These are phyloP conservation scores for Dendrocincla tyrannina DNA, from an alignment of 2,797 vertebrate species.

Conservation along the genomic window DNA sequence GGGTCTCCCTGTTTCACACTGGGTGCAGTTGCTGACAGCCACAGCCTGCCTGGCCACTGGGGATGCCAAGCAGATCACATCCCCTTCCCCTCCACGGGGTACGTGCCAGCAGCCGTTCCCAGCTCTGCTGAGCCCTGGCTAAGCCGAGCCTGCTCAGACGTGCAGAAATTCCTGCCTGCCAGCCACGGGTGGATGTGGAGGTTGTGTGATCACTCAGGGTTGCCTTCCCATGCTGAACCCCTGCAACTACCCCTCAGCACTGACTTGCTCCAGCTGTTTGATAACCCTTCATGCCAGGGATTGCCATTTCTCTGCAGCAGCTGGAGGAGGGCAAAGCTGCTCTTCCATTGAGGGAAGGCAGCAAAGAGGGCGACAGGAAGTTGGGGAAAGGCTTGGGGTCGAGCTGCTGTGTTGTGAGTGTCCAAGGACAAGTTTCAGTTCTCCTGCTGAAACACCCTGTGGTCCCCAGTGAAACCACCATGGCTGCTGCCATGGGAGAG, in stretches of 20 bases:
- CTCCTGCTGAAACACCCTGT: background rate
- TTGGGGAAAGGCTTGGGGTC: background rate
- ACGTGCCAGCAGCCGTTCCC: background rate
- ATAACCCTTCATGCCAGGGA: accelerated
- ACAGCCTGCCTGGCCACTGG: background rate
- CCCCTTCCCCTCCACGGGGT: background rate
- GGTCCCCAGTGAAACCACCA: background rate
- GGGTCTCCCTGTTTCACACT: background rate
- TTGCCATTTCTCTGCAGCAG: background rate
- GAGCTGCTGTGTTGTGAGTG: background rate
- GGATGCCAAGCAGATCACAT: background rate
- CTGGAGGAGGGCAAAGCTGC: background rate
- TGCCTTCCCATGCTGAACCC: background rate
- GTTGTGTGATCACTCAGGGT: background rate
- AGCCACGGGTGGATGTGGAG: background rate
- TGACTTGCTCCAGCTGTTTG: background rate
- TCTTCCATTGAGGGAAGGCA: background rate
- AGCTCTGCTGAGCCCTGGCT: background rate
- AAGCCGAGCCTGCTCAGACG: slow-evolving; percentile 22
- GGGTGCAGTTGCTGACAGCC: background rate
- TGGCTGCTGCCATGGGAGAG: background rate
- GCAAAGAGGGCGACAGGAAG: background rate
- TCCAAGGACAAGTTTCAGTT: background rate
- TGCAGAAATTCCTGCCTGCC: slow-evolving; percentile 40
- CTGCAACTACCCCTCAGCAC: accelerated